A percentile compares a stretch with the other conserved stretches of the same genome.
These are phyloP conservation scores for Sorex araneus DNA, from an alignment of 2,113 vertebrate species.

Conservation along the genomic window DNA sequence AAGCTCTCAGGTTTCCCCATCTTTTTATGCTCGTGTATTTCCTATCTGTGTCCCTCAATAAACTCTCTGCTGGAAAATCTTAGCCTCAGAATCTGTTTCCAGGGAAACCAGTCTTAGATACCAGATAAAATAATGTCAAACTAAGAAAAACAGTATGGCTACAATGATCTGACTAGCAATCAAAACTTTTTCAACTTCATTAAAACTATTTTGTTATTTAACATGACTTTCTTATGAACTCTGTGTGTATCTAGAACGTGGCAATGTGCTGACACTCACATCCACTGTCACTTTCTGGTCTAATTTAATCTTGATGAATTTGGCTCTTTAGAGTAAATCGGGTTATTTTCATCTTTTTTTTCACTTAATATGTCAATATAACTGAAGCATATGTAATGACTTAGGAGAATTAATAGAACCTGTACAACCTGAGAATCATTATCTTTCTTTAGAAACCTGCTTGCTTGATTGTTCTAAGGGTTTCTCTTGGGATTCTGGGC, in stretches of 20 bases:
- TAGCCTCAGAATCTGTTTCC: conserved; percentile 22
- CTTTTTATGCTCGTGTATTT: neutral
- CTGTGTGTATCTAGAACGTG: neutral
- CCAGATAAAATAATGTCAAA: neutral
- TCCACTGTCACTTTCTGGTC: neutral
- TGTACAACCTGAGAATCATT: neutral
- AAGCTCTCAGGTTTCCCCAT: neutral
- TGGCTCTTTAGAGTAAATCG: neutral
- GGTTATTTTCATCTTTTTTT: conserved; percentile 23
- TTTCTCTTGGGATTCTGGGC: neutral
- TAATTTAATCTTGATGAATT: neutral
- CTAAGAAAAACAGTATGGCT: conserved; percentile 19
- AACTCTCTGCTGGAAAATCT: neutral
- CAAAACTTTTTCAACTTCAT: neutral
- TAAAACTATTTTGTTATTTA: conserved; percentile 19
- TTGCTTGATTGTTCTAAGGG: neutral
- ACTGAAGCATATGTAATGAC: conserved; percentile 9
- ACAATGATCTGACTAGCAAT: conserved; percentile 49
- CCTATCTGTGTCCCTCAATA: neutral
- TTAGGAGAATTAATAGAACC: neutral
- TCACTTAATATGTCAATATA: neutral
- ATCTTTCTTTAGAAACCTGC: neutral
- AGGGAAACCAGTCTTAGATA: conserved; percentile 41
- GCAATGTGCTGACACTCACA: neutral
- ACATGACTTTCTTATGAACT: neutral